Percentiles rank a stretch among this genome's conserved stretches.
phyloP scores from a whole-genome alignment of 1,140 invertebrate species.

The Zeugodacus cucurbitae region DNA sequence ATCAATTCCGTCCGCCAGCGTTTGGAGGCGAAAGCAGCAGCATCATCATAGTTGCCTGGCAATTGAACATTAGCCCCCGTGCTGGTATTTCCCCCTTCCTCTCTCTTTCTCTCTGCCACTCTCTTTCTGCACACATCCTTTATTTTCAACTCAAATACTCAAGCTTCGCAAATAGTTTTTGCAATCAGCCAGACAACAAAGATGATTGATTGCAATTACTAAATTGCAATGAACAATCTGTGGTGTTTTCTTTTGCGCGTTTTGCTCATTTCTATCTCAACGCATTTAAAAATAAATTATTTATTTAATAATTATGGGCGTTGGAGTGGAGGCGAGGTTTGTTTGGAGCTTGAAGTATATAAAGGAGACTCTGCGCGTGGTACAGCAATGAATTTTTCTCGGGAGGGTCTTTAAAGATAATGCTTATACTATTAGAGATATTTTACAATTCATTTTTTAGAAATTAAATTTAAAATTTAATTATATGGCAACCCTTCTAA shows the following conservation, averaged over 20 bases:
- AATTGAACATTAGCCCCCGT: not conserved
- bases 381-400: too few species aligned
- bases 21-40: not conserved
- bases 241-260: not conserved
- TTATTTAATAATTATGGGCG: slow-evolving; percentile 27
- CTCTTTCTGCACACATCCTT: not conserved
- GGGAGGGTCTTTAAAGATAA: too few species aligned
- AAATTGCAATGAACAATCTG: slow-evolving; percentile 36
- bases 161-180: not conserved
- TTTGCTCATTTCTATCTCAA: too few species aligned
- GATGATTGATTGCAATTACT: slow-evolving; percentile 42
- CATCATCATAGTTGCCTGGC: not conserved
- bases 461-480: too few species aligned
- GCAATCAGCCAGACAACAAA: slow-evolving; percentile 24
- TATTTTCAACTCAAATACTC: not conserved
- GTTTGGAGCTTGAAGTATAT: not conserved
- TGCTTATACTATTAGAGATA: too few species aligned
- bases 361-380: too few species aligned
- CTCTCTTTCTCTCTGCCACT: not conserved
- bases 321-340: not conserved
- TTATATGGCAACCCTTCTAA: too few species aligned
- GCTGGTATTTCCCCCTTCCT: not conserved
- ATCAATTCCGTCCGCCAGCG: slow-evolving; percentile 32
- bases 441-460: too few species aligned
- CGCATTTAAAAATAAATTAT: slow-evolving; percentile 27